These are phyloP conservation scores for Rhabdomys pumilio DNA, from an alignment of 2,797 vertebrate genomes.

Conservation along the genomic window DNA sequence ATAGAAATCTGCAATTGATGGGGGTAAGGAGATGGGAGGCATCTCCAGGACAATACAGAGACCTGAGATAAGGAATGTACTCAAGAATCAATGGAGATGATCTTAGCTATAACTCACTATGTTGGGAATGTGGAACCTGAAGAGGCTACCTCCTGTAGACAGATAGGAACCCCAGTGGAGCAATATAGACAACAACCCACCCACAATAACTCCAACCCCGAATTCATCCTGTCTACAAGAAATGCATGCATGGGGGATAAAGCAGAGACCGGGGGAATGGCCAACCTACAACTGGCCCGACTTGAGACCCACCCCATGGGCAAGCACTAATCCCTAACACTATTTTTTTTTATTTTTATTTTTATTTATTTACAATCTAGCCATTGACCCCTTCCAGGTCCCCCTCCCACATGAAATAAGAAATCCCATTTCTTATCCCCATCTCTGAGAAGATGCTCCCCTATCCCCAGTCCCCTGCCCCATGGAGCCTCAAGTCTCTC, in stretches of 20 bases:
- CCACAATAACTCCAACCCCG: neutral
- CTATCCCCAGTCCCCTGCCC: rapidly evolving
- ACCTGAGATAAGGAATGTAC: neutral
- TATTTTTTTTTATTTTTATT: neutral
- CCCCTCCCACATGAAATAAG: too few species aligned
- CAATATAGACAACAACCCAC: neutral
- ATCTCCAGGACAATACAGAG: neutral
- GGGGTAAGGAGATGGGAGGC: neutral
- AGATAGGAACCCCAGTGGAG: neutral
- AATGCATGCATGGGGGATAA: neutral
- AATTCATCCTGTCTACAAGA: neutral
- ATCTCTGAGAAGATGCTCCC: neutral
- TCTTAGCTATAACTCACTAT: neutral
- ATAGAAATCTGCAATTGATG: neutral
- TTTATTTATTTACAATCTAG: neutral
- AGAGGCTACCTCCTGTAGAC: too few species aligned
- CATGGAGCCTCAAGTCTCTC: neutral
- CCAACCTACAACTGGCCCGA: neutral
- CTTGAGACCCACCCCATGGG: neutral
- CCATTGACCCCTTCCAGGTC: neutral
- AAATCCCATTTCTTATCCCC: neutral
- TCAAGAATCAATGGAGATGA: neutral
- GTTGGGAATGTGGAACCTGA: too few species aligned
- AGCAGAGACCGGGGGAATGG: neutral
- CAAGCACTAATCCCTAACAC: too few species aligned